phyloP scores from a whole-genome alignment of 1,140 invertebrate genomes.

The Pemphigus obesinymphae region DNA sequence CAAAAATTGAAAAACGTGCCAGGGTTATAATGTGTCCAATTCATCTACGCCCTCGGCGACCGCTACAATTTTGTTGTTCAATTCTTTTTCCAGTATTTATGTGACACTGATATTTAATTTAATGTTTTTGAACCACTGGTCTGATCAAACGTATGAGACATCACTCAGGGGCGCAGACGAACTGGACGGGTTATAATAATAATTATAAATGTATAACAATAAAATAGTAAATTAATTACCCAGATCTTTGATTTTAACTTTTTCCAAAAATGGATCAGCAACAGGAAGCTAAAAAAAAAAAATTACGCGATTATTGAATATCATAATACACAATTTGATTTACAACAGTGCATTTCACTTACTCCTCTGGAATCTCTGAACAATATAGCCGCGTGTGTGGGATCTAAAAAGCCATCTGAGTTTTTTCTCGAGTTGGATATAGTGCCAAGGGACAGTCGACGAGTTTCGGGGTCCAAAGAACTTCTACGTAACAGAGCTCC shows the following conservation, averaged over 20 bases:
- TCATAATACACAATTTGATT: not conserved
- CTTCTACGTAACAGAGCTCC: slow-evolving; percentile 57
- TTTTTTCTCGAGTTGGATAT: slow-evolving; percentile 56
- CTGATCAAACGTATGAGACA: too few species aligned
- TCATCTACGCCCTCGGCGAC: too few species aligned
- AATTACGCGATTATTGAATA: slow-evolving; percentile 47
- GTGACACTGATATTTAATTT: too few species aligned
- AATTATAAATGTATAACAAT: not conserved
- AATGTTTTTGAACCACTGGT: too few species aligned
- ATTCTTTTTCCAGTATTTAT: too few species aligned
- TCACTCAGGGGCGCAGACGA: too few species aligned
- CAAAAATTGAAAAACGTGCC: too few species aligned
- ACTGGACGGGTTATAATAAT: too few species aligned
- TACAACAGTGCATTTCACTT: slow-evolving; percentile 52
- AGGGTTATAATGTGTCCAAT: too few species aligned
- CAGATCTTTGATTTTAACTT: slow-evolving; percentile 76
- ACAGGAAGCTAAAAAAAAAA: slow-evolving; percentile 71
- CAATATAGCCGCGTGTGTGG: slow-evolving; percentile 78
- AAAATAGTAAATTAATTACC: slow-evolving; percentile 60
- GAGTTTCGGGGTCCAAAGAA: slow-evolving; percentile 66
- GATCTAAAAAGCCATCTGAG: slow-evolving; percentile 69
- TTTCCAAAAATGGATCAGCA: slow-evolving; percentile 82
- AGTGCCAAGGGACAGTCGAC: slow-evolving; percentile 61
- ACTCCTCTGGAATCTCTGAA: slow-evolving; percentile 85
- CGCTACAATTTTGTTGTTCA: too few species aligned